Base-by-base conservation (phyloP, 2,888 invertebrate genomes). In the Empis livida region DNA sequence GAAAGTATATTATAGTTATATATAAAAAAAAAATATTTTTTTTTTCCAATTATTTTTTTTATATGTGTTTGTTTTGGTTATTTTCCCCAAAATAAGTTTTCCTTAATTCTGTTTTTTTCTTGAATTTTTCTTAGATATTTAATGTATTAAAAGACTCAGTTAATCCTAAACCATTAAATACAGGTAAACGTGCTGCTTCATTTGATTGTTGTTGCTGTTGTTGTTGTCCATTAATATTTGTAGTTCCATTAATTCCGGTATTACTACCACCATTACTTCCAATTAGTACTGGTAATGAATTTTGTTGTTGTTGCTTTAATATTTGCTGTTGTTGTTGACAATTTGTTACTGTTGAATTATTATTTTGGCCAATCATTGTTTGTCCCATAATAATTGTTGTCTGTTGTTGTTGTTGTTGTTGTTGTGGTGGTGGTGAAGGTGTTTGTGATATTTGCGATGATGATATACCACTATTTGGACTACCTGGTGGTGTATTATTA, bases 171-270 rank as follows among this genome's bases (percentile, higher is more conserved):
- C 78, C 74, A 69, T 82, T 82, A 75, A 89, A 89, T 32, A 89
- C 87, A 41, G 89, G 88, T 65, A 89, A 75, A 58, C 89, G 74
- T 44, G 79, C 77, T 52, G 80, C 80, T 50, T 76, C 77, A 53
- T 54, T 56, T 45, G 48, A 13, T 41, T 20, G 23, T 14, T 13
- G 13, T n/a, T 13, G 5, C 27, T 20, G 23, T 14, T 13, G 13
- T n/a, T 13, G 5, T 13, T 35, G 10, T n/a, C 35, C 35, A 27
- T 27, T 27, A 27, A 6, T 27, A 27, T 27, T 27, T 20, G 20
- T 20, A 20, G 20, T n/a, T n/a, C n/a, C n/a, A n/a, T n/a, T n/a
- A 20, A 20, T 20, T 20, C 20, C 20, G 5, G 20, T 20, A 27
- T 27, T 27, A 27, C 9, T 27, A 27, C 32, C 50, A 54, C 46